A percentile compares a stretch with the other conserved stretches of the same genome.
Evolutionary conservation across 2,888 invertebrate genomes (phyloP).

Genomic region (Elysia crispata): DNA sequence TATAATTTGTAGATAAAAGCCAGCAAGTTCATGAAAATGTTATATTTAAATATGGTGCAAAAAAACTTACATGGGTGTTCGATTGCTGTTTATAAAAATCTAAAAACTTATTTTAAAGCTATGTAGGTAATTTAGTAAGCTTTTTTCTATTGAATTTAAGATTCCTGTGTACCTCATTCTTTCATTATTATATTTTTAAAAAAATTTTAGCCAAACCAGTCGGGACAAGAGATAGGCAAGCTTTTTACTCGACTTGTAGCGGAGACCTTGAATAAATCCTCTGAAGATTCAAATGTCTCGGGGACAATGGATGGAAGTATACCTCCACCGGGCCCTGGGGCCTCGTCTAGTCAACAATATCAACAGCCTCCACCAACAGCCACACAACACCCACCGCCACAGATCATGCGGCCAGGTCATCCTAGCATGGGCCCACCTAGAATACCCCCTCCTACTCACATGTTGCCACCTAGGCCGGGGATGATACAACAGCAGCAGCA

Average conservation of each 20-base stretch:
- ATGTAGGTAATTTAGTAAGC: too few relatives aligned
- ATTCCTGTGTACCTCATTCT: too few relatives aligned
- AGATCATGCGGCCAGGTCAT: constrained; percentile 24
- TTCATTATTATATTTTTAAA: too few relatives aligned
- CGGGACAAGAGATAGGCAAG: constrained; percentile 38
- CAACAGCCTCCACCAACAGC: constrained; percentile 34
- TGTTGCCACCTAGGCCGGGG: constrained; percentile 13
- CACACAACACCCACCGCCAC: not conserved
- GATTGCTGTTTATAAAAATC: too few relatives aligned
- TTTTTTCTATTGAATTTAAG: too few relatives aligned
- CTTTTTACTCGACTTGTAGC: constrained; percentile 41
- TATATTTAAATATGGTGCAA: too few relatives aligned
- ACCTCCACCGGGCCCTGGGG: not conserved
- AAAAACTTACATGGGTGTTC: too few relatives aligned
- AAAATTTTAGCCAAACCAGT: constrained; percentile 31
- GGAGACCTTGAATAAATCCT: constrained; percentile 36
- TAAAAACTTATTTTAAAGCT: too few relatives aligned
- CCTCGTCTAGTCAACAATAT: constrained; percentile 31
- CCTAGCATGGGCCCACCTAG: not conserved
- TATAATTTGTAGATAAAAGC: too few relatives aligned
- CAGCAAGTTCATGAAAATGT: too few relatives aligned
- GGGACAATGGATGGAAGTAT: constrained; percentile 14
- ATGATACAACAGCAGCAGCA: constrained; percentile 15
- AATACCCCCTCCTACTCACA: constrained; percentile 24
- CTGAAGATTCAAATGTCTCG: constrained; percentile 38